These are phyloP conservation scores for Cladorhizidae sp. DNA, from an alignment of 37 sponge, comb jelly and placozoan genomes.

Conservation along the genomic window DNA sequence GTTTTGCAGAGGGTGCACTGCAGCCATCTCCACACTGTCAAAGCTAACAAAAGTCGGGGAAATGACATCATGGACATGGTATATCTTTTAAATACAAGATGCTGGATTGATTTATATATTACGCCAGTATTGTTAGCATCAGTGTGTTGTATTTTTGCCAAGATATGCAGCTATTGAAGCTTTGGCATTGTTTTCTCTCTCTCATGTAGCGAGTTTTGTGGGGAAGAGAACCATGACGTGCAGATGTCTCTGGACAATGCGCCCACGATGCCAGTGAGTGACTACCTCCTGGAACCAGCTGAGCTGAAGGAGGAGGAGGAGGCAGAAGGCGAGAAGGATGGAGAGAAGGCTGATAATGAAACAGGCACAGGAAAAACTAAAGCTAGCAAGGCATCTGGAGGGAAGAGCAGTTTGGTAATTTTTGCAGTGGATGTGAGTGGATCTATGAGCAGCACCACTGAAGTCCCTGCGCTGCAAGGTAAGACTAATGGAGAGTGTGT, in stretches of 20 bases:
- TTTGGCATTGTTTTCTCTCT: not conserved
- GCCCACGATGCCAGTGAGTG: constrained; percentile 31
- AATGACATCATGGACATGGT: constrained; percentile 80
- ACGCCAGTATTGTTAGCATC: too few species aligned
- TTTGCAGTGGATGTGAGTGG: constrained; percentile 92
- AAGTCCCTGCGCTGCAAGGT: constrained; percentile 89
- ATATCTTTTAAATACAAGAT: not conserved
- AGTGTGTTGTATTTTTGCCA: too few species aligned
- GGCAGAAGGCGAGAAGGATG: constrained; percentile 27
- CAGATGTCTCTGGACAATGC: constrained; percentile 43
- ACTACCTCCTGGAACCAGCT: constrained; percentile 83
- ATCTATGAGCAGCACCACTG: constrained; percentile 78
- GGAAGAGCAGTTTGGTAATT: constrained; percentile 62
- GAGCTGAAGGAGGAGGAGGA: constrained; percentile 44
- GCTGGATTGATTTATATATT: not conserved
- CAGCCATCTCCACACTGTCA: constrained; percentile 74
- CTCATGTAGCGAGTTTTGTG: constrained; percentile 88
- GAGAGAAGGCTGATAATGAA: not conserved
- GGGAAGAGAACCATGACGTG: constrained; percentile 59
- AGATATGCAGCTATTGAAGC: too few species aligned
- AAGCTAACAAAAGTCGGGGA: constrained; percentile 29
- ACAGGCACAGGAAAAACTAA: not conserved
- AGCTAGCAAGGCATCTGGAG: not conserved
- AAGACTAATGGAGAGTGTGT: not conserved
- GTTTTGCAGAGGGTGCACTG: constrained; percentile 66